Base-by-base conservation (phyloP, 1,140 invertebrate genomes). In the Diprion similis region DNA sequence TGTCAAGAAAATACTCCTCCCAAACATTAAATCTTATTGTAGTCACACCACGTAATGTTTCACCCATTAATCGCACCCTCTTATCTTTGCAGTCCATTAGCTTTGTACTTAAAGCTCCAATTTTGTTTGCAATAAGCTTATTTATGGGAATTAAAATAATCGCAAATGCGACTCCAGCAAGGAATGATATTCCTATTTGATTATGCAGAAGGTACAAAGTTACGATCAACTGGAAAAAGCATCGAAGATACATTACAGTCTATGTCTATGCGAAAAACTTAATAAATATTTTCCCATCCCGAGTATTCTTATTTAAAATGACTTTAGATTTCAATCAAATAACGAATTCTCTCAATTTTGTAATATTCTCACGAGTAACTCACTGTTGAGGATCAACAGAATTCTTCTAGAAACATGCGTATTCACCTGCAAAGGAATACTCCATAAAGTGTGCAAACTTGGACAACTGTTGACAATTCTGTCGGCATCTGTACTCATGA, bases 391-490 rank as follows among this genome's bases (percentile, higher is more conserved):
- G 24, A 37, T 37, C 24, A 37, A 37, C 24, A 37, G 24, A 37
- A 37, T 37, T 37, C 24, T 37, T 37, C 6, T 37, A 37, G 2
- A 37, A 37, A 37, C 24, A 37, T 37, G 24, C 24, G 6, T 37
- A 37, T 66, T 84, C 85, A 95, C 94, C 90, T 97, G 95, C 81
- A 99, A 91, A 24, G 98, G 98, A 82, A 99, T 94, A 86, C 96
- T 98, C 98, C 98, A 99, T 77, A 99, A 91, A 15, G 95, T 93
- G 89, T 99, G 98, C 86, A 99, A 98, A 87, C 96, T 98, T 0
- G 95, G 93, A 88, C 96, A 98, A 59, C 97, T 96, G 86, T 99
- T 99, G 0, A 98, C 94, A 77, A 99, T 96, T 78, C 98, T 91
- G 82, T 98, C 97, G 0, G 94, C 94, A 86, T 99, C 98, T 1